phyloP scores from a whole-genome alignment of 2,797 vertebrate species.

The Gymnothorax reevesii region DNA sequence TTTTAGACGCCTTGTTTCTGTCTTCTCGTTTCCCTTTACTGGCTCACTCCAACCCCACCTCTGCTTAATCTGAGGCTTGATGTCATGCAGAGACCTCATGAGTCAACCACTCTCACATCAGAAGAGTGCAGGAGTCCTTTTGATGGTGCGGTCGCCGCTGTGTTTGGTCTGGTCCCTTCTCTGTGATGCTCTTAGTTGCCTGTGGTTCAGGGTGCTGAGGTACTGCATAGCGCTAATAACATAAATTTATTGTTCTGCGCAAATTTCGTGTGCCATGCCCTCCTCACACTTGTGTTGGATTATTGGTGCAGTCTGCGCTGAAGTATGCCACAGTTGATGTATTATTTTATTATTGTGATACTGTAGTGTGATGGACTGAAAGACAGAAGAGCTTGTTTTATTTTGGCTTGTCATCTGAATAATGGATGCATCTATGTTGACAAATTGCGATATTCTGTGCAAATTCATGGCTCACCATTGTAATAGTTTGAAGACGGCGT shows the following conservation, averaged over 20 bases:
- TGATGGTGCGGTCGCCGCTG: neutral
- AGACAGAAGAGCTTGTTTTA: neutral
- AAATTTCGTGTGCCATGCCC: constrained; percentile 14
- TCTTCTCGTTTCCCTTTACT: constrained; percentile 10
- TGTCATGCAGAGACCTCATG: constrained; percentile 1
- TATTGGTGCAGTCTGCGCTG: constrained; percentile 24
- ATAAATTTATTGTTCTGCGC: constrained; percentile 29
- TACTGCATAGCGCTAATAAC: constrained; percentile 20
- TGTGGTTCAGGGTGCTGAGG: constrained; percentile 25
- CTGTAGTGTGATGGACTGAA: constrained; percentile 17
- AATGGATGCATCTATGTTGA: constrained; percentile 12
- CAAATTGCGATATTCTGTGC: constrained; percentile 9
- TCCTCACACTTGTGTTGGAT: constrained; percentile 15
- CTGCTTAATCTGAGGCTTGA: constrained; percentile 9
- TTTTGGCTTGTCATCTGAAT: neutral
- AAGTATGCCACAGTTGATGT: constrained; percentile 23
- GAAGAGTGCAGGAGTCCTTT: constrained; percentile 3
- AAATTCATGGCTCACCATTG: neutral
- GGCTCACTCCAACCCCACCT: constrained; percentile 30
- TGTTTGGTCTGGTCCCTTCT: constrained; percentile 11
- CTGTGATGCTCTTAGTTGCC: constrained; percentile 10
- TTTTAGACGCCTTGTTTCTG: constrained; percentile 18
- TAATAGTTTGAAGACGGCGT: neutral
- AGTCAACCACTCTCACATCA: neutral
- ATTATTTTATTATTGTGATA: neutral